Base-by-base conservation (phyloP, 2,113 vertebrate genomes). In the Nycticorax nycticorax region DNA sequence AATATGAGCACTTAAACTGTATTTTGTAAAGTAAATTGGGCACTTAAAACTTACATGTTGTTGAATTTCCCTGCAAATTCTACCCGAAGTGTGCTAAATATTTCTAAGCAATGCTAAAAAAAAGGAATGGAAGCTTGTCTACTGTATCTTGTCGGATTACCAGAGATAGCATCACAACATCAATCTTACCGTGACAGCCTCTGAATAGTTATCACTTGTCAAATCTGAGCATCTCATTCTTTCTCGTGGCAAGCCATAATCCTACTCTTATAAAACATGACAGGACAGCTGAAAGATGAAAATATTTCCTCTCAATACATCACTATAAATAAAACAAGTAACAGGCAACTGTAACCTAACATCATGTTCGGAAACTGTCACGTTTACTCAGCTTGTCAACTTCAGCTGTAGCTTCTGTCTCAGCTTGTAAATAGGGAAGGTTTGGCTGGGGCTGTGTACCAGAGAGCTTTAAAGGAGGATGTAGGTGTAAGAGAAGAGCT, bases 231-330 rank as follows among this genome's bases (percentile, higher is more conserved):
- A 75, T 75, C 77, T 89, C 74, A 57, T 92, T 94, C 92, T 64
- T 89, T 73, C 69, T 82, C 0, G 0, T 89, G 87, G 94, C 84
- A 94, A 89, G 43, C 55, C 84, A 45, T 94, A 92, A 91, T 95
- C 87, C 81, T 83, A 9, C 60, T 73, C 67, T 68, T 95, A 84
- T 68, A 92, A 95, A 96, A 90, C 77, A 48, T 91, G 95, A 89
- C 66, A 89, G 84, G 89, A 35, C 72, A 77, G 71, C 78, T 84
- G 80, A 55, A 52, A 93, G 78, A 96, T 88, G 84, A 95, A 96
- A 97, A 94, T 91, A 96, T 93, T 92, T 95, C 33, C 32, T 92
- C 43, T 83, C 84, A 37, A 84, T 92, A 27, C 30, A 53, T 93
- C 43, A 41, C 24, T 95, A 35, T 81, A 95, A 94, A 92, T 91